Evolutionary conservation across 2,888 invertebrate genomes (phyloP).

Genomic region (Sarcophaga variegata): DNA sequence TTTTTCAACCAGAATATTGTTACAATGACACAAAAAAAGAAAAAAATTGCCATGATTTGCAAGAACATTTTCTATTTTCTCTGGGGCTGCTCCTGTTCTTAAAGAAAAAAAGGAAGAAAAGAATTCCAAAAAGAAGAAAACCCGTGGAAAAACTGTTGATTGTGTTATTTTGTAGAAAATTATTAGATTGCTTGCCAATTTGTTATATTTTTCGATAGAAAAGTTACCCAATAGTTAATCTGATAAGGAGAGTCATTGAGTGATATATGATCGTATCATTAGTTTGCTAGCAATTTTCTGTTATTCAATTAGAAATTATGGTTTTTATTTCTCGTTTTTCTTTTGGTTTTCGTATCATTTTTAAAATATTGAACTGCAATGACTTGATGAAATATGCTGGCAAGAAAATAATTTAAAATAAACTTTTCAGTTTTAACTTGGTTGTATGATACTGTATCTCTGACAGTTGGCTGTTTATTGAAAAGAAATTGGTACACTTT

Average conservation of each 20-base stretch:
- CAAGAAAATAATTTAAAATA: too few species aligned
- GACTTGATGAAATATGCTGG: neutral
- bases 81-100: neutral
- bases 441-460: too few species aligned
- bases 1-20: neutral
- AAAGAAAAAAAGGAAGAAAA: neutral
- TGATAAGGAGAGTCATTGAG: conserved; percentile 60
- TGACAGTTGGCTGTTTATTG: too few species aligned
- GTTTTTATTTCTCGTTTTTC: neutral
- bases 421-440: too few species aligned
- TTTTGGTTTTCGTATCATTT: neutral
- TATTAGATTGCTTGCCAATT: conserved; percentile 66
- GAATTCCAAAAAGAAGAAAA: too few species aligned
- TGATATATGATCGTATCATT: conserved; percentile 60
- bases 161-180: conserved; percentile 63
- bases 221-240: conserved; percentile 51
- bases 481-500: too few species aligned
- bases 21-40: neutral
- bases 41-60: conserved; percentile 61
- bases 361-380: neutral
- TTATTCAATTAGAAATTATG: conserved; percentile 21
- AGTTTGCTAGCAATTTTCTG: conserved; percentile 10
- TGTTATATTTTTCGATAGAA: conserved; percentile 41
- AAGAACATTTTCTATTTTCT: conserved; percentile 37
- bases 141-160: conserved; percentile 57